Base-by-base conservation (phyloP, 2,888 invertebrate species). In the Zhuqinia jingwanae region DNA sequence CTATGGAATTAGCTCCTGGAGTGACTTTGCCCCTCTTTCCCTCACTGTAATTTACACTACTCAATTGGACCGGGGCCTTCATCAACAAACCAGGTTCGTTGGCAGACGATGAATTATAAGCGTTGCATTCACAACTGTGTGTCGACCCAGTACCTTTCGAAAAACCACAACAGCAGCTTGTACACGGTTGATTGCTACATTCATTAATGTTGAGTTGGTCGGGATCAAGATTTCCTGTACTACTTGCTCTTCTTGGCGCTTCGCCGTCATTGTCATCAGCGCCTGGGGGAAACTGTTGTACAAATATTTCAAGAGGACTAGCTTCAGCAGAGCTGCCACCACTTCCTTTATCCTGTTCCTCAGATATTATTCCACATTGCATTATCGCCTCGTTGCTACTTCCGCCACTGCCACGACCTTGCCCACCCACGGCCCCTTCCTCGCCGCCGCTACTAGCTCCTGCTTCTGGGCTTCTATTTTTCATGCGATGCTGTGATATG, bases 231-330 rank as follows among this genome's bases (percentile, higher is more conserved):
- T 85, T 87, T 25, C 85, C 85, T 36, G 88, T 86, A 22, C 89
- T 89, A 77, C 91, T 91, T 20, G 87, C 89, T 63, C 91, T 42
- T 60, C 90, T 50, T 1, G 90, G 90, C 8, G 90, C 87, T 70
- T 90, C 90, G 1, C 91, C 91, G 58, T 91, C 91, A 50, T 91
- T 91, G 63, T 91, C 91, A 80, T 91, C 91, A 1, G 89, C 87
- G 1, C 88, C 88, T 0, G 90, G 91, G 36, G 91, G 91, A 78
- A 91, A 91, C 79, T 91, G 91, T 56, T 90, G 88, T 10, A 91
- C 91, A 78, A 89, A 91, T 30, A 91, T 91, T 82, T 91, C 91
- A 53, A 91, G 75, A 0, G 91, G 91, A 75, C 90, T 91, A 8
- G 90, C 90, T 73, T 91, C 91, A 10, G 89, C 89, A 3, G 90